A percentile compares a stretch with the other conserved stretches of the same genome.
Evolutionary conservation across 2,797 vertebrate genomes (phyloP).

Genomic region (Acanthornis magna): DNA sequence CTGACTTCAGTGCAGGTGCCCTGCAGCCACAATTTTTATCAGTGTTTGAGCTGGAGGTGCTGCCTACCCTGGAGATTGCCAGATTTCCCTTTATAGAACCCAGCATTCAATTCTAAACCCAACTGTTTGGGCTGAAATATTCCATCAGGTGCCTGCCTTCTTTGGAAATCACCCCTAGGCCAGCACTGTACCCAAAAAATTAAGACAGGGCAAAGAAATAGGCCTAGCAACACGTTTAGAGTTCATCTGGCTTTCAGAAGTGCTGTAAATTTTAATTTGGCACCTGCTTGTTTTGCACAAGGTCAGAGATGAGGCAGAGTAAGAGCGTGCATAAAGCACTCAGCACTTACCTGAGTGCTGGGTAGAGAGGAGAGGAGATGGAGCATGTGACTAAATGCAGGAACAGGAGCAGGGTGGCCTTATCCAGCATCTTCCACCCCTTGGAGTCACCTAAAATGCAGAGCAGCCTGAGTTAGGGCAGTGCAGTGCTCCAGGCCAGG

Average conservation of each 20-base stretch:
- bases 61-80: background rate
- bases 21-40: background rate
- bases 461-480: background rate
- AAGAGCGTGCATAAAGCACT: background rate
- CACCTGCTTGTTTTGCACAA: background rate
- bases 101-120: background rate
- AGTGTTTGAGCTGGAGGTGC: background rate
- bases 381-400: conserved; percentile 81
- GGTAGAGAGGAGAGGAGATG: conserved; percentile 79
- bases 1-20: background rate
- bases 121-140: background rate
- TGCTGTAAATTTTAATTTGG: background rate
- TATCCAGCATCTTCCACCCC: conserved; percentile 80
- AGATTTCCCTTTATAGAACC: background rate
- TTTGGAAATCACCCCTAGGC: background rate
- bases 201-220: background rate
- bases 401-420: conserved; percentile 81
- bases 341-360: conserved; percentile 83
- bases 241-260: background rate
- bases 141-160: background rate
- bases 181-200: background rate
- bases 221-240: background rate
- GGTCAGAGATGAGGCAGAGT: background rate
- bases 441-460: conserved; percentile 32
- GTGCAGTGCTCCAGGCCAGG: background rate